Evolutionary conservation across 2,797 vertebrate species (phyloP).

Genomic region (Clarias laeviceps): DNA sequence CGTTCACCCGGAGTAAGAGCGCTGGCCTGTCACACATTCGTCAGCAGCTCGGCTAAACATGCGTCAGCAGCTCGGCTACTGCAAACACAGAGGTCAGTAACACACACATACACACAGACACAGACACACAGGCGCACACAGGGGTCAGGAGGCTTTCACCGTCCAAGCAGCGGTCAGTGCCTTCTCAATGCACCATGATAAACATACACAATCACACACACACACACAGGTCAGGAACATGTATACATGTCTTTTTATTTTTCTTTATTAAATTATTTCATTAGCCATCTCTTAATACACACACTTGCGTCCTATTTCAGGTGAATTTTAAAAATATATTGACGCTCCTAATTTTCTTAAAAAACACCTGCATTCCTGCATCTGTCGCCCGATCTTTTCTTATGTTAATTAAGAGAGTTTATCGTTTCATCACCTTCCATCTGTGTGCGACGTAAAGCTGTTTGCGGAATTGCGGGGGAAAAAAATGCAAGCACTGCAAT

Average conservation of each 20-base stretch:
- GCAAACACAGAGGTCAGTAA: constrained; percentile 46
- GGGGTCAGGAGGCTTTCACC: not conserved
- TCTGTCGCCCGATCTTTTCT: not conserved
- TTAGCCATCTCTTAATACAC: not conserved
- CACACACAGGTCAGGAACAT: not conserved
- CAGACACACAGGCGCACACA: not conserved
- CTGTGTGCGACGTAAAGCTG: not conserved
- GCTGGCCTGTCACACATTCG: constrained; percentile 38
- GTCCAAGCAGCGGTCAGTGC: not conserved
- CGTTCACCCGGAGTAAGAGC: not conserved
- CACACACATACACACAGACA: constrained; percentile 22
- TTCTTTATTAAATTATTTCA: not conserved
- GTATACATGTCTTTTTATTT: not conserved
- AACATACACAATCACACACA: not conserved
- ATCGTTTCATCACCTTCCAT: not conserved
- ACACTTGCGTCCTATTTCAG: not conserved
- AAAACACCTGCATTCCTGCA: not conserved
- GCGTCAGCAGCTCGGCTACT: constrained; percentile 48
- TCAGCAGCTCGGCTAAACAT: constrained; percentile 46
- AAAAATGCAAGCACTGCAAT: not conserved
- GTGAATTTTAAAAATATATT: not conserved
- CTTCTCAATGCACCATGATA: not conserved
- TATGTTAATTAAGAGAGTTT: not conserved
- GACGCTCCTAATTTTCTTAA: not conserved
- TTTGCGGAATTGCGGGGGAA: too few species aligned